These are phyloP conservation scores for Tipula vernalis DNA, from an alignment of 2,888 invertebrate genomes.

Conservation along the genomic window DNA sequence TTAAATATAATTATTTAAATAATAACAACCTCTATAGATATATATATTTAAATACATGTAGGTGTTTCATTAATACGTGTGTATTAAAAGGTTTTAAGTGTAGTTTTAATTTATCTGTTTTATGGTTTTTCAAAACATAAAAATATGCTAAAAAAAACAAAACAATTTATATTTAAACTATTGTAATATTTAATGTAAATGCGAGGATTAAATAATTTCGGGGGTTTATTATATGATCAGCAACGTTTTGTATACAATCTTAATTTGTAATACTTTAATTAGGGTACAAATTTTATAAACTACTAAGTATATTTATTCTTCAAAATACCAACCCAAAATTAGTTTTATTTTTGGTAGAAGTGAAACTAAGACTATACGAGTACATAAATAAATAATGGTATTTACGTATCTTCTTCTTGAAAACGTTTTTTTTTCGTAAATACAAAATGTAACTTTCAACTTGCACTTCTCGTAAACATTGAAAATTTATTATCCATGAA, in stretches of 20 bases:
- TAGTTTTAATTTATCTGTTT: not conserved
- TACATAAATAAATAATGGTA: no score
- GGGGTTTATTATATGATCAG: not conserved
- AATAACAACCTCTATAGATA: not conserved
- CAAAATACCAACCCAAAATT: not conserved
- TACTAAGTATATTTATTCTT: no score
- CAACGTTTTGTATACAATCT: not conserved
- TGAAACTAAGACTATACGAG: no score
- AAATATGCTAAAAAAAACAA: not conserved
- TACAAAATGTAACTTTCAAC: no score
- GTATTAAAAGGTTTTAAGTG: not conserved
- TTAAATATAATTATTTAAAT: not conserved
- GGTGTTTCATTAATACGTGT: not conserved
- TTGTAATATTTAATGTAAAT: not conserved
- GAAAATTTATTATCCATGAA: not conserved
- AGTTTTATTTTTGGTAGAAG: no score
- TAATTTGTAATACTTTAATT: not conserved
- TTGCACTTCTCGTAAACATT: not conserved
- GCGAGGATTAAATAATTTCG: not conserved
- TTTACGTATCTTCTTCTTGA: no score
- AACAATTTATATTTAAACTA: not conserved
- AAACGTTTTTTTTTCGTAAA: no score
- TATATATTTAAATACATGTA: not conserved
- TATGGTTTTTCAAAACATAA: not conserved
- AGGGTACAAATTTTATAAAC: not conserved